Conservation (phyloP, 2,797 vertebrate species). For the Dicrostonyx torquatus region DNA sequence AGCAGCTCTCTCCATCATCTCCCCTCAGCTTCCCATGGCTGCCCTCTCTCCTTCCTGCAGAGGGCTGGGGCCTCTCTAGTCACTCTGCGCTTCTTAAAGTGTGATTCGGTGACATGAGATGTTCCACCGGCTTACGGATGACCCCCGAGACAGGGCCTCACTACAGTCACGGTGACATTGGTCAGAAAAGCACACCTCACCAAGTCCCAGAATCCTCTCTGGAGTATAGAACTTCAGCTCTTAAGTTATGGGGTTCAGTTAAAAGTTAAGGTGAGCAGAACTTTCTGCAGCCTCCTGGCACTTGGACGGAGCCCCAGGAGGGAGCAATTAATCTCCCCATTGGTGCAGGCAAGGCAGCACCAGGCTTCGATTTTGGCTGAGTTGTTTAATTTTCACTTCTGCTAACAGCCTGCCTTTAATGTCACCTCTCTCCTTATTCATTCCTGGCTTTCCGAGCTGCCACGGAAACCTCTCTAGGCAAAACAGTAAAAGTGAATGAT, state of each 20-base stretch:
- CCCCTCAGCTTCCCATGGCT: not conserved
- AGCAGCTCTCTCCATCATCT: no score
- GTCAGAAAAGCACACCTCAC: not conserved
- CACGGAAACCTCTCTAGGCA: slow-evolving; percentile 66
- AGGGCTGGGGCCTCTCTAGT: not conserved
- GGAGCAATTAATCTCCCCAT: not conserved
- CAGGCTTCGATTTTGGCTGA: slow-evolving; percentile 65
- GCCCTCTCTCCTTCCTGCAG: not conserved
- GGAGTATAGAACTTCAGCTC: not conserved
- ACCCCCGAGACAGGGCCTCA: not conserved
- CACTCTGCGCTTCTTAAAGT: not conserved
- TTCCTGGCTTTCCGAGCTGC: slow-evolving; percentile 64
- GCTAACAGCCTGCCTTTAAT: slow-evolving; percentile 69
- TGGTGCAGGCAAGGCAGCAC: not conserved
- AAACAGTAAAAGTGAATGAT: slow-evolving; percentile 73
- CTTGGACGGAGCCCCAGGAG: not conserved
- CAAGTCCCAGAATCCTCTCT: not conserved
- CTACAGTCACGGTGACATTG: not conserved
- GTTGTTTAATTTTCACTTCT: slow-evolving; percentile 74
- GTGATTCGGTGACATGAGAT: not conserved
- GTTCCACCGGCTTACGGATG: not conserved
- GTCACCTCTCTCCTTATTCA: slow-evolving; percentile 70
- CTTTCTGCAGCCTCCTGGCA: not conserved
- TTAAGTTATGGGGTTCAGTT: not conserved
- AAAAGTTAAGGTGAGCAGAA: not conserved